These are phyloP conservation scores for Clarias pachynema DNA, from an alignment of 2,797 vertebrate species.

Conservation along the genomic window DNA sequence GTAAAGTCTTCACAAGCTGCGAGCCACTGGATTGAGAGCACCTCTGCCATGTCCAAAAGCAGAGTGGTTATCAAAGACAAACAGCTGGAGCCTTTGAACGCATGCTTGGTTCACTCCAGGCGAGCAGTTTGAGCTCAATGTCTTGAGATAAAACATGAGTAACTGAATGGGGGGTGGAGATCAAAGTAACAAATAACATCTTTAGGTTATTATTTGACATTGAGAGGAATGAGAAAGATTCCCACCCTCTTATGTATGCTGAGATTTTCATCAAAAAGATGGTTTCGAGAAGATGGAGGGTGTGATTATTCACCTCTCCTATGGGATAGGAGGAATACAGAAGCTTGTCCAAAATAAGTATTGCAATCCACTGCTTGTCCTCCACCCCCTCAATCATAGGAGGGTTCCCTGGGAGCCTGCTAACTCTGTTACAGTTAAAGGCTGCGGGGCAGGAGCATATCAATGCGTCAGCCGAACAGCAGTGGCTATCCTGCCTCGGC, in stretches of 20 bases:
- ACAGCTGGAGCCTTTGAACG: slow-evolving; percentile 42
- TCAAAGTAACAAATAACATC: slow-evolving; percentile 57
- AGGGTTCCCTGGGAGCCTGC: slow-evolving; percentile 55
- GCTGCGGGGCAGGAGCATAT: slow-evolving; percentile 59
- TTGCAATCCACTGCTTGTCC: slow-evolving; percentile 52
- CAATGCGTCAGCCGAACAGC: slow-evolving; percentile 62
- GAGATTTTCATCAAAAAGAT: slow-evolving; percentile 48
- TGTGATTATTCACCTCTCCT: slow-evolving; percentile 42
- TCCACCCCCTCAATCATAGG: slow-evolving; percentile 55
- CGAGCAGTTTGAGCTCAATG: slow-evolving; percentile 39
- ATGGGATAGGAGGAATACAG: slow-evolving; percentile 36
- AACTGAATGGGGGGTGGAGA: slow-evolving; percentile 39
- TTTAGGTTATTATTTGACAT: slow-evolving; percentile 54
- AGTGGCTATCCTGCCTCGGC: slow-evolving; percentile 56
- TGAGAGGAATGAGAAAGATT: slow-evolving; percentile 47
- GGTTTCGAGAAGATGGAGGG: slow-evolving; percentile 29
- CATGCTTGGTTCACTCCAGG: slow-evolving; percentile 39
- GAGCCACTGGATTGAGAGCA: slow-evolving; percentile 31
- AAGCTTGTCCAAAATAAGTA: slow-evolving; percentile 55
- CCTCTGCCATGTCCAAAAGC: slow-evolving; percentile 41
- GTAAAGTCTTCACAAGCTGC: slow-evolving; percentile 19
- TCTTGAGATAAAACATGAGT: slow-evolving; percentile 41
- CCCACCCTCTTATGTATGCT: slow-evolving; percentile 34
- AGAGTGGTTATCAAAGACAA: slow-evolving; percentile 51
- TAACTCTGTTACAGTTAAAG: slow-evolving; percentile 66